phyloP scores from a whole-genome alignment of 2,113 vertebrate genomes.

The Hemiprocne comata region DNA sequence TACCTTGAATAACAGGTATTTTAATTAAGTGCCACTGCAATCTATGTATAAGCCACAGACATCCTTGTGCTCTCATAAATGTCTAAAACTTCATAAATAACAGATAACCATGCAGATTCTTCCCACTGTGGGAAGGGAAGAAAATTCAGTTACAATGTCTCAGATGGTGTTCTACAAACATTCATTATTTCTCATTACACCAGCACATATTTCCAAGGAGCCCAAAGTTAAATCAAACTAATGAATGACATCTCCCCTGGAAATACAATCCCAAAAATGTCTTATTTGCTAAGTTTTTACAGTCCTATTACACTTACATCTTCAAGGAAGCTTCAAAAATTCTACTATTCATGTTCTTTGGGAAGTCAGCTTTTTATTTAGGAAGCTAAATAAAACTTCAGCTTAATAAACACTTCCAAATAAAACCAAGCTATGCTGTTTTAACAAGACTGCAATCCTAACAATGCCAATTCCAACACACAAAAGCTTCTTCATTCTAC shows the following conservation, averaged over 20 bases:
- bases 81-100: neutral
- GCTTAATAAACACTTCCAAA: neutral
- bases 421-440: neutral
- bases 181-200: neutral
- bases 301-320: no score
- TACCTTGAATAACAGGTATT: neutral
- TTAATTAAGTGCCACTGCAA: slow-evolving; percentile 14
- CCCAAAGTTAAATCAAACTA: neutral
- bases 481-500: neutral
- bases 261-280: neutral
- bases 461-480: neutral
- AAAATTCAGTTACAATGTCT: neutral
- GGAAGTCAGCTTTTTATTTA: neutral
- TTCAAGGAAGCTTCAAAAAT: neutral
- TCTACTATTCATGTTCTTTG: neutral
- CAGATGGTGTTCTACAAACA: neutral
- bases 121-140: neutral
- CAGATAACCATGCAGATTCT: neutral
- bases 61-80: neutral
- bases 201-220: neutral
- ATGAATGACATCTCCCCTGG: neutral
- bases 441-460: neutral
- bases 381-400: neutral
- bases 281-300: neutral
- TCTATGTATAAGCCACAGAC: neutral